Evolutionary conservation across 2,113 vertebrate species (phyloP).

Genomic region (Gymnobelideus leadbeateri): DNA sequence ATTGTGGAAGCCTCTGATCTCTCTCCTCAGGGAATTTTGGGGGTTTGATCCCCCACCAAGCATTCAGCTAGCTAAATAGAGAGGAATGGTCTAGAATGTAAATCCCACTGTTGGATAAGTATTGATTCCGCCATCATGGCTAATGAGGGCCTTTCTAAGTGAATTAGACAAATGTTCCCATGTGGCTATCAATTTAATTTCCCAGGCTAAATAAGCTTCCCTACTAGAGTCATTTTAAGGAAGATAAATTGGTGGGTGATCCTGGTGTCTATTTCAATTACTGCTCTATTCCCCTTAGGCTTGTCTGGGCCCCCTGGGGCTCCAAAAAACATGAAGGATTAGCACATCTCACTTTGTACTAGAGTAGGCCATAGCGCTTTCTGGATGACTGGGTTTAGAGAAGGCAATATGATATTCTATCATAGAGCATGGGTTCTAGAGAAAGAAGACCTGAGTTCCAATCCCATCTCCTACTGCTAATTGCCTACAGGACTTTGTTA

Average conservation of each 20-base stretch:
- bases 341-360: background rate
- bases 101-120: conserved; percentile 79
- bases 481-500: background rate
- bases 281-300: conserved; percentile 44
- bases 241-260: conserved; percentile 79
- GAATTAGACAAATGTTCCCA: conserved; percentile 82
- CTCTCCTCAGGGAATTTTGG: background rate
- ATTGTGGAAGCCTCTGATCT: background rate
- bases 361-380: background rate
- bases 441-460: background rate
- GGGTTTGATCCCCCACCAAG: conserved; percentile 31
- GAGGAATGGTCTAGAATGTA: conserved; percentile 69
- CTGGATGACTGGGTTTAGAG: background rate
- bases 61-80: conserved; percentile 65
- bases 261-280: conserved; percentile 78
- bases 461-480: background rate
- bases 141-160: conserved; percentile 82
- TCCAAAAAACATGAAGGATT: background rate
- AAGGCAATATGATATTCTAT: background rate
- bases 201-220: conserved; percentile 77
- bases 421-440: background rate
- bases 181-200: conserved; percentile 82
- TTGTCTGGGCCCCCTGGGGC: conserved; percentile 25
- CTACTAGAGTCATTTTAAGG: conserved; percentile 78
- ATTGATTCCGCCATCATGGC: conserved; percentile 82